phyloP scores from a whole-genome alignment of 1,140 invertebrate genomes.

The Drepana arcuata region DNA sequence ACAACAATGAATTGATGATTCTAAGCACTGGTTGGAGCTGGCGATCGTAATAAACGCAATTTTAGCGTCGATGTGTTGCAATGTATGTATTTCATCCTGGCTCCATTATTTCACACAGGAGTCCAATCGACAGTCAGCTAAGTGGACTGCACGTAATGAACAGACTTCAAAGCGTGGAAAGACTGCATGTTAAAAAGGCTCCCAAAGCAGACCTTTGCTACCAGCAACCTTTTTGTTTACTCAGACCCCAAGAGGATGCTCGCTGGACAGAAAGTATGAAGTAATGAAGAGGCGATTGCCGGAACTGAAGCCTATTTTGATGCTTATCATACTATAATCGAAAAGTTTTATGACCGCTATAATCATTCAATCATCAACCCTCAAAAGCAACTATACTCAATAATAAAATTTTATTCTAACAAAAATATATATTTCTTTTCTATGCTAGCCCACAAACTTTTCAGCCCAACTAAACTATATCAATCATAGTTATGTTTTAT shows the following conservation, averaged over 20 bases:
- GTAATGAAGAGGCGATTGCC: constrained; percentile 14
- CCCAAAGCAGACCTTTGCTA: constrained; percentile 9
- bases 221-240: constrained; percentile 12
- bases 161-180: constrained; percentile 10
- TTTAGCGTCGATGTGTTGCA: constrained; percentile 10
- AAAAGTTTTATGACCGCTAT: constrained; percentile 12
- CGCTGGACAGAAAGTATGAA: constrained; percentile 11
- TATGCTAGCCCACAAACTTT: constrained; percentile 4
- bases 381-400: constrained; percentile 17
- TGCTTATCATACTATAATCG: constrained; percentile 7
- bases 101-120: constrained; percentile 13
- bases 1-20: constrained; percentile 11
- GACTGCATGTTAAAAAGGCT: constrained; percentile 4
- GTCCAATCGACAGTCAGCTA: constrained; percentile 13
- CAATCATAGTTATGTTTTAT: no score
- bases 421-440: constrained; percentile 16
- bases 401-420: constrained; percentile 13
- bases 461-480: constrained; percentile 6
- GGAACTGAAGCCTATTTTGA: constrained; percentile 13
- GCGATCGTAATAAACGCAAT: constrained; percentile 4
- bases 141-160: constrained; percentile 13
- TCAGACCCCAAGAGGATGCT: constrained; percentile 17
- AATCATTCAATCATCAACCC: constrained; percentile 14
- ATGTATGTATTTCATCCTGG: constrained; percentile 11
- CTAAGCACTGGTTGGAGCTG: constrained; percentile 7